These are phyloP conservation scores for Eupeodes corollae DNA, from an alignment of 1,140 invertebrate genomes.

Conservation along the genomic window DNA sequence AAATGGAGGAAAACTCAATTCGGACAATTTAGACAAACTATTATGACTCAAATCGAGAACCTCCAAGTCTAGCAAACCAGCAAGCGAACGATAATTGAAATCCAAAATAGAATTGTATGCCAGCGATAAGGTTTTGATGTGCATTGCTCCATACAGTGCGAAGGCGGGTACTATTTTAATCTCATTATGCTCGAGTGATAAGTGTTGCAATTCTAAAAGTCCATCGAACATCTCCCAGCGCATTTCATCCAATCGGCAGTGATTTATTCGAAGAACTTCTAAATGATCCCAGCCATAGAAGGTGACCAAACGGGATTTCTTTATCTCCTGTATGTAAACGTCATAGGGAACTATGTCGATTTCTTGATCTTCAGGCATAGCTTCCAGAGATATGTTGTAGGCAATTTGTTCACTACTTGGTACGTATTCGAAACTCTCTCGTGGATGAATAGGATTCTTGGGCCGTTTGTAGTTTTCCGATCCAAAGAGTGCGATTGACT, in stretches of 20 bases:
- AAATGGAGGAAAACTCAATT: slow-evolving; percentile 56
- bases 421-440: slow-evolving; percentile 2
- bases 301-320: slow-evolving; percentile 38
- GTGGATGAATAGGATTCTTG: slow-evolving; percentile 24
- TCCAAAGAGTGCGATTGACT: slow-evolving; percentile 24
- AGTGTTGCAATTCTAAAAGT: slow-evolving; percentile 44
- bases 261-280: slow-evolving; percentile 45
- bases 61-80: slow-evolving; percentile 51
- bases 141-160: slow-evolving; percentile 53
- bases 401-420: slow-evolving; percentile 6
- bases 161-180: slow-evolving; percentile 54
- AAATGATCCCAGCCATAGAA: slow-evolving; percentile 47
- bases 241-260: slow-evolving; percentile 48
- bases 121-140: slow-evolving; percentile 49
- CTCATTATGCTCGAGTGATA: slow-evolving; percentile 51
- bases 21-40: slow-evolving; percentile 53
- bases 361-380: slow-evolving; percentile 22
- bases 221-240: slow-evolving; percentile 61
- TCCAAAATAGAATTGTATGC: slow-evolving; percentile 50
- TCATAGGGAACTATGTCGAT: slow-evolving; percentile 51
- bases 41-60: slow-evolving; percentile 53
- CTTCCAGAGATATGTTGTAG: slow-evolving; percentile 5
- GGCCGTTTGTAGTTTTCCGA: slow-evolving; percentile 20
- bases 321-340: slow-evolving; percentile 44
- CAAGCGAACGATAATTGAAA: slow-evolving; percentile 52